A percentile compares a stretch with the other conserved stretches of the same genome.
phyloP scores from a whole-genome alignment of 2,888 invertebrate species.

The Microctonus aethiopoides region DNA sequence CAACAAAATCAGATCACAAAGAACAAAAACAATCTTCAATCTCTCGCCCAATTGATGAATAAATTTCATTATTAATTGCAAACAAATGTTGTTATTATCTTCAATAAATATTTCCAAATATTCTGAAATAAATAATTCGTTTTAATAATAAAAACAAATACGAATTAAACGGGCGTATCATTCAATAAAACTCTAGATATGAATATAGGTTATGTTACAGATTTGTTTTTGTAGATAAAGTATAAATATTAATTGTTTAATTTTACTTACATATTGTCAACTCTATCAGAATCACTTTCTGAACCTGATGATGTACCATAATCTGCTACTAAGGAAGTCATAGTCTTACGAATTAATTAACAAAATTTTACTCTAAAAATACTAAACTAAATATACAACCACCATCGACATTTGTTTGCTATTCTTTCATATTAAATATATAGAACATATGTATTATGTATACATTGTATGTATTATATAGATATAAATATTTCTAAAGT shows the following conservation, averaged over 20 bases:
- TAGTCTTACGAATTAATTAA: conserved; percentile 51
- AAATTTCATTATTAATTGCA: conserved; percentile 5
- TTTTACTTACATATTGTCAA: conserved; percentile 61
- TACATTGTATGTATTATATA: conserved; percentile 9
- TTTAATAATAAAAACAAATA: background rate
- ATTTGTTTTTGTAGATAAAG: background rate
- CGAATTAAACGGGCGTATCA: background rate
- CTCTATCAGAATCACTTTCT: conserved; percentile 66
- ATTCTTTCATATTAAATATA: too few relatives aligned
- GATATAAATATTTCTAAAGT: background rate
- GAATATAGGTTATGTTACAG: background rate
- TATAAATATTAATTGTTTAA: conserved; percentile 30
- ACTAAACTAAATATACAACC: conserved; percentile 39
- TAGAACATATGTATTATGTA: too few relatives aligned
- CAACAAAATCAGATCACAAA: conserved; percentile 66
- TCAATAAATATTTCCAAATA: too few relatives aligned
- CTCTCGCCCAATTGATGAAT: conserved; percentile 30
- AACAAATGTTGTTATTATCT: too few relatives aligned
- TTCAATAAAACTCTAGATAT: background rate
- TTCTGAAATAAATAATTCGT: too few relatives aligned
- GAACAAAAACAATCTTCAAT: conserved; percentile 52
- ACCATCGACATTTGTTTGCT: conserved; percentile 35
- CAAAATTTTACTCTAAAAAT: conserved; percentile 39
- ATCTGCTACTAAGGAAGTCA: conserved; percentile 77
- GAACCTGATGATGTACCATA: conserved; percentile 73